Evolutionary conservation across 2,113 vertebrate species (phyloP), one percentile per base, ranked within the genome.

Genomic region (Ptilorrhoa leucosticta): DNA sequence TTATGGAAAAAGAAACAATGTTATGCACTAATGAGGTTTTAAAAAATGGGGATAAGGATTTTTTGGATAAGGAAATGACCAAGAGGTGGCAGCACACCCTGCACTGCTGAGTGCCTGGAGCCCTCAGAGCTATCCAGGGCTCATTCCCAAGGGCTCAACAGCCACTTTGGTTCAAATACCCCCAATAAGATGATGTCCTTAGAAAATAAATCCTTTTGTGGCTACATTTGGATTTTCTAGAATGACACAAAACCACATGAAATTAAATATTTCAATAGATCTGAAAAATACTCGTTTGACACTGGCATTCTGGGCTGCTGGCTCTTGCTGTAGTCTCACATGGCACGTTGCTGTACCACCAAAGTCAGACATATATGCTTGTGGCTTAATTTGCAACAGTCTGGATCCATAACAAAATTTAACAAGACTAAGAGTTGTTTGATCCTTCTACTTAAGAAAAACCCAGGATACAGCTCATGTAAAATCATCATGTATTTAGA

Each of bases 71-170:
- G 15, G 22, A 70, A 95, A 50, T 77, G 60, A 61, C 97, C 98
- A 76, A 97, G 91, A 98, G 98, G 89, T 97, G 98, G 98, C 97
- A 98, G 96, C 94, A 94, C 95, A 61, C n/a, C 80, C 90, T 48
- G 77, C 95, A 63, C 73, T 66, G 64, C 86, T 68, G 40, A 31
- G 50, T 3, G 61, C 53, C 85, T 45, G 83, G 66, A 79, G 82
- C 82, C 93, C 94, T 84, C 47, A 13, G 77, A 50, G 58, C 87
- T 58, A 7, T 42, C 91, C 85, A 86, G 75, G 40, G 1, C 35
- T 92, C 53, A 3, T 45, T 60, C 61, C 8, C 13, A 27, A 89
- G 10, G 42, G 33, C 35, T 94, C 39, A 10, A 10, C 68, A 33
- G 61, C 35, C 35, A 8, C 91, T 80, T 83, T 51, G 57, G 56